Conservation (phyloP, 1,140 invertebrate genomes). For the Arctopsyche grandis region DNA sequence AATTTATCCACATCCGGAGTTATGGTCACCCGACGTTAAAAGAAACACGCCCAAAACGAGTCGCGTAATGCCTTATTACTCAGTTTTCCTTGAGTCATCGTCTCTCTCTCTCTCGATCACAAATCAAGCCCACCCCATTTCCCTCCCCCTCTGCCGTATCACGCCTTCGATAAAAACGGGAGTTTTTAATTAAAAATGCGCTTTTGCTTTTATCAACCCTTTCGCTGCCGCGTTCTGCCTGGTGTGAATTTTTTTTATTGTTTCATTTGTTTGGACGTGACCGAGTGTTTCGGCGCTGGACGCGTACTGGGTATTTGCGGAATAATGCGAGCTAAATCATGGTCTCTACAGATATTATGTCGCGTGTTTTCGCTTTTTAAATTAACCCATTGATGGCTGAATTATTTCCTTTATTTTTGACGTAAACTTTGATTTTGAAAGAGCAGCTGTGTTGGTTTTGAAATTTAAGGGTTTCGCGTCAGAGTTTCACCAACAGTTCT, state of each 20-base stretch:
- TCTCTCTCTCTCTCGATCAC: no score
- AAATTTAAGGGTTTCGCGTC: neutral
- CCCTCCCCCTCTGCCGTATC: neutral
- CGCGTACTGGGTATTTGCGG: constrained; percentile 17
- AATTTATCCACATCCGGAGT: constrained; percentile 6
- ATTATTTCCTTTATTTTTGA: no score
- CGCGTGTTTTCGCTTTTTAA: no score
- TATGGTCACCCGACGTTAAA: neutral
- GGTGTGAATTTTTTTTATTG: constrained; percentile 18
- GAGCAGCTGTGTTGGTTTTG: neutral
- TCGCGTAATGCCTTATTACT: neutral
- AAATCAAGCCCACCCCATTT: neutral
- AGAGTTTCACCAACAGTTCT: no score
- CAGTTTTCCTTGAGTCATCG: no score
- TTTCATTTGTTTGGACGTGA: constrained; percentile 28
- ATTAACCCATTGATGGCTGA: no score
- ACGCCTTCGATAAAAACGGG: neutral
- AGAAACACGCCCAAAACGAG: neutral
- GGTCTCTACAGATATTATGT: no score
- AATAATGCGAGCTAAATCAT: constrained; percentile 1
- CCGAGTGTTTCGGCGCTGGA: constrained; percentile 3
- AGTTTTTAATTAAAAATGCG: constrained; percentile 28
- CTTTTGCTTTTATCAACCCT: constrained; percentile 8
- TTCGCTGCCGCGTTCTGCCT: neutral
- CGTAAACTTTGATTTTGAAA: no score